phyloP scores from a whole-genome alignment of 2,113 vertebrate species.

The Forbesichthys agassizii region DNA sequence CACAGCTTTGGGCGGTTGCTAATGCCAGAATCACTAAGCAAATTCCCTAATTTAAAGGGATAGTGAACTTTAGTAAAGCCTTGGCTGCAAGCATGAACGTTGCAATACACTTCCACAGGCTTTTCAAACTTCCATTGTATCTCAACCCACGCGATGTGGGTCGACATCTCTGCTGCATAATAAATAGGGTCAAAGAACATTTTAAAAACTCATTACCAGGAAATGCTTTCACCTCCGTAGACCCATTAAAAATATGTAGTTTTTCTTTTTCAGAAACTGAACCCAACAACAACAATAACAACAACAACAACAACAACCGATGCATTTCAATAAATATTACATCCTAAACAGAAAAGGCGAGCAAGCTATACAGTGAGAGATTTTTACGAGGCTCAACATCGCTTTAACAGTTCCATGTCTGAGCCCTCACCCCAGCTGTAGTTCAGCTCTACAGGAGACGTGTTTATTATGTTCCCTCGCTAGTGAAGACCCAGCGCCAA shows the following conservation, averaged over 20 bases:
- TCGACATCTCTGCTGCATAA: too few relatives aligned
- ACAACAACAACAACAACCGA: not conserved
- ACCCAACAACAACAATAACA: too few relatives aligned
- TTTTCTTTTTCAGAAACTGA: too few relatives aligned
- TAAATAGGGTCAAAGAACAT: too few relatives aligned
- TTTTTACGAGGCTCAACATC: not conserved
- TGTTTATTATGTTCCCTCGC: constrained; percentile 24
- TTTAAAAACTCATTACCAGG: not conserved
- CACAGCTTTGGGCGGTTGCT: not conserved
- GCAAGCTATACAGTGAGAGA: not conserved
- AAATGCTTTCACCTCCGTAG: not conserved
- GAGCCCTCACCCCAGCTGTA: constrained; percentile 16
- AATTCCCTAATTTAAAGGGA: too few relatives aligned
- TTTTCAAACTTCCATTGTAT: too few relatives aligned
- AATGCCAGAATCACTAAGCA: not conserved
- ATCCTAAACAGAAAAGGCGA: not conserved
- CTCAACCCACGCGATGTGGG: too few relatives aligned
- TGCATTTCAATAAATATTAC: not conserved
- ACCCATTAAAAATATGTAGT: too few relatives aligned
- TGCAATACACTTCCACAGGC: too few relatives aligned
- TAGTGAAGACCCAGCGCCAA: constrained; percentile 37
- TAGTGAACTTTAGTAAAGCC: too few relatives aligned
- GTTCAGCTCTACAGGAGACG: constrained; percentile 17
- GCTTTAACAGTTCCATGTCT: not conserved
- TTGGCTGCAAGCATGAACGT: too few relatives aligned